These are phyloP conservation scores for Callithrix jacchus DNA, from an alignment of 2,113 vertebrate genomes.

Conservation along the genomic window DNA sequence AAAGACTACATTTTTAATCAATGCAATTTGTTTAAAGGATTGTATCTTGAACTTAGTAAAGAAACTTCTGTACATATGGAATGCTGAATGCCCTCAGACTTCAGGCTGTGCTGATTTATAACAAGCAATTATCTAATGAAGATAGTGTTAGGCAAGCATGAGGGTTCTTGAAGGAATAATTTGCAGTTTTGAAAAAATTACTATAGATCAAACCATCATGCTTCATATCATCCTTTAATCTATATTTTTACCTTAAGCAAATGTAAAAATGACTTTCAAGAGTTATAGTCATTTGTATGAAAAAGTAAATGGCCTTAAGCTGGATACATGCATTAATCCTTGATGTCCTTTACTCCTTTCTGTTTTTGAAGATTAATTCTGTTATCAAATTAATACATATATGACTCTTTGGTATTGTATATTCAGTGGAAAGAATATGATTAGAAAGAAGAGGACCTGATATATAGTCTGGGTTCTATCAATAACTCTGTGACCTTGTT, in stretches of 20 bases:
- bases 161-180: conserved; percentile 71
- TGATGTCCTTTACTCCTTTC: not conserved
- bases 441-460: not conserved
- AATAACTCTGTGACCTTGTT: not conserved
- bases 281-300: conserved; percentile 41
- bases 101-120: conserved; percentile 71
- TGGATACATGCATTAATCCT: not conserved
- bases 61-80: conserved; percentile 37
- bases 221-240: conserved; percentile 65
- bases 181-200: conserved; percentile 72
- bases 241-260: conserved; percentile 16
- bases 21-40: conserved; percentile 56
- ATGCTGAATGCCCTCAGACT: conserved; percentile 54
- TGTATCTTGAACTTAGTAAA: conserved; percentile 62
- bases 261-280: conserved; percentile 62
- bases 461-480: not conserved
- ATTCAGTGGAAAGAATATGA: not conserved
- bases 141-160: conserved; percentile 54
- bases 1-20: conserved; percentile 50
- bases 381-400: not conserved
- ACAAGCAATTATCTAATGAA: conserved; percentile 76
- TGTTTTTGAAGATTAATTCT: not conserved
- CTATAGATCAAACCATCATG: conserved; percentile 74
- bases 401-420: not conserved
- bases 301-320: conserved; percentile 36